Base-by-base conservation (phyloP, 2,888 invertebrate species). In the Leptura quadrifasciata region DNA sequence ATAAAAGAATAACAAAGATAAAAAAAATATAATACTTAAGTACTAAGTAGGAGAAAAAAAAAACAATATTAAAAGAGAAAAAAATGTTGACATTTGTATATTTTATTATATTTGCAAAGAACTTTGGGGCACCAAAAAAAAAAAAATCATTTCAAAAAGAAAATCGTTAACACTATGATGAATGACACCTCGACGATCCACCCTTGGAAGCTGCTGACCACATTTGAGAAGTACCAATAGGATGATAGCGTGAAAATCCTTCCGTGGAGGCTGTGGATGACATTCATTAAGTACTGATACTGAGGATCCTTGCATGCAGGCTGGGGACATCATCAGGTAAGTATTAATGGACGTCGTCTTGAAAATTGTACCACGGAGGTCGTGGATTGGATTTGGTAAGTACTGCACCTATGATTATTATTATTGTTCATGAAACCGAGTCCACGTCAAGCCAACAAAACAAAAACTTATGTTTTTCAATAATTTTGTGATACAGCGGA, bases 41-140 rank as follows among this genome's bases (percentile, higher is more conserved):
- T 55, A 58, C 39, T 75, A 76, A 78, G 73, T 79, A 79, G 55
- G 24, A 24, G 5, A 24, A 24, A 31, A 31, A 76, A 77, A 80
- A 79, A 79, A 76, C 74, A 68, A 74, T 70, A 63, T 71, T 55
- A 9, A 70, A 17, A 70, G 60, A 60, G 6, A 70, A 78, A 80
- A 80, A 76, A 77, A 75, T 58, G 73, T 80, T 80, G 54, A 80
- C 75, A 79, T 81, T 81, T 84, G 82, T 83, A 83, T 84, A 83
- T 84, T 84, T 84, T 83, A 84, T 77, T 83, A 84, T 82, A 81
- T 81, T 82, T 79, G 79, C 78, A 81, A 82, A 78, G 71, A 74
- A 79, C 61, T 73, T 71, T 75, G 81, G 83, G 83, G 79, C 77
- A 82, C 79, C 80, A 77, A 82, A 80, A 82, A 83, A 81, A 82